Conservation (phyloP, 2,797 vertebrate genomes). For the Potorous gilbertii region DNA sequence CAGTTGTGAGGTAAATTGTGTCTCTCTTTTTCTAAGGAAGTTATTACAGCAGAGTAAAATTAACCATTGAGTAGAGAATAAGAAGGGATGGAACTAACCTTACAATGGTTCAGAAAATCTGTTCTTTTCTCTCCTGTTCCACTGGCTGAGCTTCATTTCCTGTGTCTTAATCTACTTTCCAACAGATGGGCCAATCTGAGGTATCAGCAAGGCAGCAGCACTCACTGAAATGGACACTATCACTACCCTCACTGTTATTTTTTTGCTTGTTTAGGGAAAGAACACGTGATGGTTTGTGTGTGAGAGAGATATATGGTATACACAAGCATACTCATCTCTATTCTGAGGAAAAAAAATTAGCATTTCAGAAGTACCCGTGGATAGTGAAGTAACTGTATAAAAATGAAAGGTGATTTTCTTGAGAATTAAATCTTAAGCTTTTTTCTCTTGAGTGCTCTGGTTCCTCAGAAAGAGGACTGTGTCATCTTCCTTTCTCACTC, state of each 20-base stretch:
- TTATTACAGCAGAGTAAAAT: slow-evolving; percentile 51
- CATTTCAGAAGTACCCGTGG: not conserved
- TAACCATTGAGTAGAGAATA: slow-evolving; percentile 20
- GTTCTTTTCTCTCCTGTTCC: not conserved
- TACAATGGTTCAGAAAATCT: slow-evolving; percentile 49
- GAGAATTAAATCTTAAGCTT: not conserved
- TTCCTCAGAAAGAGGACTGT: not conserved
- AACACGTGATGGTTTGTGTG: not conserved
- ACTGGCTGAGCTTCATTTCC: slow-evolving; percentile 46
- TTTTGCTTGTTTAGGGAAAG: not conserved
- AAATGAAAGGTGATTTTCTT: not conserved
- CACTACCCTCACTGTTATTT: not conserved
- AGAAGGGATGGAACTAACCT: not conserved
- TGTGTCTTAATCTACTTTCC: slow-evolving; percentile 13
- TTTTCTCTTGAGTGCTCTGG: not conserved
- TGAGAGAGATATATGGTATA: not conserved
- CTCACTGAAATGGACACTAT: not conserved
- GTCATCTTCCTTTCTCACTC: not conserved
- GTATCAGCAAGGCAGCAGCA: not conserved
- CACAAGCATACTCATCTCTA: not conserved
- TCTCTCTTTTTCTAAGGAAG: slow-evolving; percentile 16
- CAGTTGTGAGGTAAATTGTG: not conserved
- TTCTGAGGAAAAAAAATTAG: not conserved
- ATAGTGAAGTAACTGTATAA: not conserved
- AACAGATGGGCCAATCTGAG: slow-evolving; percentile 32